Evolutionary conservation across 2,113 vertebrate genomes (phyloP), one percentile per base, ranked within the genome.

Genomic region (Xiphias gladius): DNA sequence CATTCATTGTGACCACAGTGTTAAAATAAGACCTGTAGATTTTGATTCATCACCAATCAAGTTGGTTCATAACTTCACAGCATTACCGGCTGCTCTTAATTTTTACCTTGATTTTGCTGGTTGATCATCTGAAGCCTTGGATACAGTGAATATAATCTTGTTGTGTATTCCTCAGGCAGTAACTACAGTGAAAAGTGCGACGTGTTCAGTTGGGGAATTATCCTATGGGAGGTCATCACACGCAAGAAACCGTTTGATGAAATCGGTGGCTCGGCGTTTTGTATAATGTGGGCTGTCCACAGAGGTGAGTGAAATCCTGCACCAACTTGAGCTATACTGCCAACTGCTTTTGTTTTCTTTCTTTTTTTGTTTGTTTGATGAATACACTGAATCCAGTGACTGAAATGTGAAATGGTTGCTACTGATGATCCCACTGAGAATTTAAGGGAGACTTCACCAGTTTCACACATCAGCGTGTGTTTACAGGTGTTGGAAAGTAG

Each of bases 111-210:
- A 4, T 14, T 59, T 73, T 39, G 1, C 5, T 59, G 26, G 28
- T 30, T 65, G 52, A 16, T n/a, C 14, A 9, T n/a, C 7, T 63
- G 5, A 30, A n/a, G 10, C 24, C 22, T 26, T 19, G 19, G 37
- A 13, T 28, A 4, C 19, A 35, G 3, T 37, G 4, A 39, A 12
- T 20, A 0, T 50, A 1, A 14, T 71, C 32, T 24, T 4, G 54
- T 22, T 46, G 24, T 80, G 43, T 72, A 4, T 59, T 76, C 37
- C 30, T 55, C 94, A 98, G 98, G 98, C 94, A 99, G 97, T 91
- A 98, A 98, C 96, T 99, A 99, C 95, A 99, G 98, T 93, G 98
- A 99, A 93, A 99, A 99, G 96, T 99, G 97, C 92, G 98, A 99
- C 0, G 98, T 99, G 91, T 99, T 99, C 95, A 99, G 97, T 55